Base-by-base conservation (phyloP, 2,888 invertebrate genomes). In the Plemyria rubiginata region DNA sequence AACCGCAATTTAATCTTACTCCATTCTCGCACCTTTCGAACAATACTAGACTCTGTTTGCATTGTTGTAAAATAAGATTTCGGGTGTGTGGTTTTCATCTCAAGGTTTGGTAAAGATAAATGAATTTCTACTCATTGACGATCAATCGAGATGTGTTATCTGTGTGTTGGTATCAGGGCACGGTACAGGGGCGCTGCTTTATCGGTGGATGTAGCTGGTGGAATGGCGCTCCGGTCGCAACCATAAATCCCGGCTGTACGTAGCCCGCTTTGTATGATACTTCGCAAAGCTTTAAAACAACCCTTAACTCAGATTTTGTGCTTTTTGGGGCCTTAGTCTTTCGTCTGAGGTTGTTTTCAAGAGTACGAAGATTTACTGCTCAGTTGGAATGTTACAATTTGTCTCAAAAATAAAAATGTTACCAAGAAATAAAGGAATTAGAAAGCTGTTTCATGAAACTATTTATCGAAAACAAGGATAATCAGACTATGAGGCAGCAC, bases 81-180 rank as follows among this genome's bases (percentile, higher is more conserved):
- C 4, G 49, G 36, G 41, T 70, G 67, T 16, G 9, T 40, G 1
- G 28, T 16, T 51, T 59, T 62, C 59, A 41, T 66, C 68, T 73
- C 69, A 72, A 76, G 79, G 76, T 78, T 80, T 80, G 80, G 80
- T 79, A 79, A 81, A 89, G 88, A 90, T 90, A 90, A 90, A 91
- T 91, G 89, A 90, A 90, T 90, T 88, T 85, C 86, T 84, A 85
- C 84, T 90, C 88, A 89, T 90, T 90, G 89, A 78, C 88, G 90
- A 91, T 91, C 90, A 91, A 90, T 91, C 88, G 88, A 79, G 77
- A 76, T 74, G 68, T 77, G 86, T 87, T 89, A 90, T 90, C 90
- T 81, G 84, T 89, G 87, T 88, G 86, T 87, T 85, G 88, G 79
- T 88, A 88, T 87, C 88, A 84, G 56, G 53, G 45, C 2, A 56